Evolutionary conservation across 2,888 invertebrate genomes (phyloP), one percentile per base, ranked within the genome.

Genomic region (Lomographa bimaculata): DNA sequence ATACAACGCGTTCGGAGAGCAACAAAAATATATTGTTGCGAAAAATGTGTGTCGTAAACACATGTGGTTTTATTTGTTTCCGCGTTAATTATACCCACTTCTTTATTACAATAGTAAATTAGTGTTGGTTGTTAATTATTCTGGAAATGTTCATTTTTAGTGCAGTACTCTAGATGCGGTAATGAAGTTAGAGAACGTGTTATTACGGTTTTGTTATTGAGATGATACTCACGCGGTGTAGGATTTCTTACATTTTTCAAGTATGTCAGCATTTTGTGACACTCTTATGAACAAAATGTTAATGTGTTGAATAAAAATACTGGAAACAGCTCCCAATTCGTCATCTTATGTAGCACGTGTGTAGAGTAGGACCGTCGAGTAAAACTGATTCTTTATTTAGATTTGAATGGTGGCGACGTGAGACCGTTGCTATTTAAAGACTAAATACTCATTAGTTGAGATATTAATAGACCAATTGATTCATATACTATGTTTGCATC

Each of bases 371-470:
- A 35, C 60, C 64, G 57, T 57, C 51, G 61, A 58, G 57, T 63
- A 67, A 51, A 65, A 70, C 72, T 72, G 67, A 72, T 68, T 73
- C 71, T 76, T 67, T 66, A 76, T 71, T 73, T 73, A 75, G 71
- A 68, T 65, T 63, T 57, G 61, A 54, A 62, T 52, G 44, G 50
- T 36, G 48, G 56, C 49, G 63, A 55, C 40, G 46, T 49, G 50
- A 55, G 55, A 44, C 46, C 46, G 53, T 41, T 43, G 56, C 60
- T 69, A 67, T 67, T 67, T 69, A 52, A 64, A 41, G 66, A 57
- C 64, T 58, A 70, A 67, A 67, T 54, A 59, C 41, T 43, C 38
- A 32, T 45, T 58, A 56, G 51, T 35, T 52, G 38, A 39, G 39
- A 48, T 66, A 70, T 67, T 60, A 60, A 54, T 59, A 59, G 59